Evolutionary conservation across 2,113 vertebrate species (phyloP).

Genomic region (Tympanuchus pallidicinctus): DNA sequence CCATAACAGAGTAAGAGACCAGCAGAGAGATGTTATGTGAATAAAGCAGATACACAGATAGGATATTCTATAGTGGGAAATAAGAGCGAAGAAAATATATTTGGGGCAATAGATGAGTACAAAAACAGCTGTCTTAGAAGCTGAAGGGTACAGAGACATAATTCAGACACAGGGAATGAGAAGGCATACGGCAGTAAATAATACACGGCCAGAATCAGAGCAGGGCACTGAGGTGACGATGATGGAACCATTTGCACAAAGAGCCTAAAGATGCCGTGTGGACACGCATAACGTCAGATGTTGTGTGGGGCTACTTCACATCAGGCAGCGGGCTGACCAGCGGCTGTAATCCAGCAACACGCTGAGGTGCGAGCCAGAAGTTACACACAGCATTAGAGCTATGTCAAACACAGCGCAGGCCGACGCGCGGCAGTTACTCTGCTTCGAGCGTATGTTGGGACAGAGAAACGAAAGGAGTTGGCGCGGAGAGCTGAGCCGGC

Average conservation of each 20-base stretch:
- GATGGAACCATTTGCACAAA: neutral
- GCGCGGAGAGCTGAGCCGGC: neutral
- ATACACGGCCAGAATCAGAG: neutral
- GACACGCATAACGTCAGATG: neutral
- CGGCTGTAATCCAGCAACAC: neutral
- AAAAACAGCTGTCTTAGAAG: neutral
- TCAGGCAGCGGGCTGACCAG: neutral
- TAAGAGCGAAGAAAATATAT: neutral
- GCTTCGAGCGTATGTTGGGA: neutral
- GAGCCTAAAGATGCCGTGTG: rapidly evolving
- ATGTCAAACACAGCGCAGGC: neutral
- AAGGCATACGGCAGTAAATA: neutral
- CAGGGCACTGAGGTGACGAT: neutral
- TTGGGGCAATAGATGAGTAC: neutral
- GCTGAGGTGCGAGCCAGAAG: neutral
- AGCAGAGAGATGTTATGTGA: neutral
- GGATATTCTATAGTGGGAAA: neutral
- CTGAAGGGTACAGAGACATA: neutral
- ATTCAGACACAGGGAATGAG: neutral
- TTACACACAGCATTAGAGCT: neutral
- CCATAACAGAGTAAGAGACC: neutral
- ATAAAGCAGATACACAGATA: neutral
- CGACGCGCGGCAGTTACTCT: too few relatives aligned
- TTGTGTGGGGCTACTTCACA: rapidly evolving
- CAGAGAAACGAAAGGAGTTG: neutral